Base-by-base conservation (phyloP, 1,140 invertebrate genomes). In the Orius insidiosus region DNA sequence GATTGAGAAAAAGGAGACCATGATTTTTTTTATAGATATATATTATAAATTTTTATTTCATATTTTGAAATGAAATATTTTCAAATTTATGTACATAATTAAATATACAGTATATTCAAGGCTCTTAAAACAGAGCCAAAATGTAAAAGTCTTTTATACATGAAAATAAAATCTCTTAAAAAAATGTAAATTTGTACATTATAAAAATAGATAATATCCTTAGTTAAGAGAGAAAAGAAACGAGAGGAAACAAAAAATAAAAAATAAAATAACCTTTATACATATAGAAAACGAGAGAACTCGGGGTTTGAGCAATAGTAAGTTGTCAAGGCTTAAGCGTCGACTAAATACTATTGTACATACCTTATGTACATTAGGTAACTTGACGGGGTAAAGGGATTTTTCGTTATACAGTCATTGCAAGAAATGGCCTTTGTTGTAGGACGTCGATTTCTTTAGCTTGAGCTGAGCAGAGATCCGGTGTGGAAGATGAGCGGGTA, bases 381-480 rank as follows among this genome's bases (percentile, higher is more conserved):
- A 34, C 34, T 45, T 45, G 14, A 30, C 10, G 45, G 34, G 35
- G 7, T 16, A 36, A 30, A 5, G 30, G 31, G 16, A 10, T 8
- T 33, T 38, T 11, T 35, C 45, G 45, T 52, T 53, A 57, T 16
- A 57, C 56, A 16, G 66, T 68, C 66, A 69, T 69, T 41, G 67
- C 65, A 45, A 69, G 56, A 56, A 66, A 68, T 36, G 61, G 63
- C 54, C 64, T 59, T 49, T 65, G 64, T 45, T 64, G 63, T 53
- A 66, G 48, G 39, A 58, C 52, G 46, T 64, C 64, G 8, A 54
- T 53, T 46, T 68, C 66, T 52, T 68, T 68, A 5, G 65, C 67
- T 55, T 68, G 66, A 18, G 66, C 60, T 15, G 65, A 66, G 56
- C 67, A 69, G 45, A 68, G 53, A 56, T 69, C 67, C 6, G 67